Evolutionary conservation across 2,113 vertebrate genomes (phyloP), one percentile per base, ranked within the genome.

Genomic region (Bucco capensis): DNA sequence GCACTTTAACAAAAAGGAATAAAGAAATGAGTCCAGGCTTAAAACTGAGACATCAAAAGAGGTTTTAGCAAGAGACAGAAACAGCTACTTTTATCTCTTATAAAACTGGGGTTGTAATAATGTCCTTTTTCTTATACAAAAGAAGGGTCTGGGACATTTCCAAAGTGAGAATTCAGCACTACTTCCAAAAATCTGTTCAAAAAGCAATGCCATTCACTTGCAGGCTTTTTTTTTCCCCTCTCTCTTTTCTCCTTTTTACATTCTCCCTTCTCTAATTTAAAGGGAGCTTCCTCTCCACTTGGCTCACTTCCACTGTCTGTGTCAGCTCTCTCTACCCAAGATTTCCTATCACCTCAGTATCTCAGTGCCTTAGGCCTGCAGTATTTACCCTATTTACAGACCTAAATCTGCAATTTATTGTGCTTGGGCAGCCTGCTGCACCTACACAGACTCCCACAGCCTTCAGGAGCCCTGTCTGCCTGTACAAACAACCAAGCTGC

Each of bases 1-100:
- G 46, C 66, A 47, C 54, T 90, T 76, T 27, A 66, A 73, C 37
- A 65, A 77, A 84, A 15, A 73, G 19, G 51, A 90, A 89, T 76
- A 92, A 96, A 90, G 54, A 89, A 82, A 82, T 28, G 8, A 89
- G 50, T n/a, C 56, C 58, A 73, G 38, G 66, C 62, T 85, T 82
- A 84, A 92, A 78, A 89, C 54, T 21, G 15, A 76, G 60, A 76
- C 79, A 79, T 70, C 51, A 87, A 86, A 92, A 65, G 27, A 5
- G 22, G 81, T 10, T 61, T 89, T 79, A 93, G 38, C 5, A 5
- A 50, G 38, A 93, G 54, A 80, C 3, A 15, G 58, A 87, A 93
- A 62, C 54, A 85, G 58, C 74, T 82, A 46, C 42, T 93, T 90
- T 58, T 73, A 79, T 51, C 56, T 84, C 54, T 75, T 54, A 53